phyloP scores from a whole-genome alignment of 2,113 vertebrate species.

The Gobio gobio region DNA sequence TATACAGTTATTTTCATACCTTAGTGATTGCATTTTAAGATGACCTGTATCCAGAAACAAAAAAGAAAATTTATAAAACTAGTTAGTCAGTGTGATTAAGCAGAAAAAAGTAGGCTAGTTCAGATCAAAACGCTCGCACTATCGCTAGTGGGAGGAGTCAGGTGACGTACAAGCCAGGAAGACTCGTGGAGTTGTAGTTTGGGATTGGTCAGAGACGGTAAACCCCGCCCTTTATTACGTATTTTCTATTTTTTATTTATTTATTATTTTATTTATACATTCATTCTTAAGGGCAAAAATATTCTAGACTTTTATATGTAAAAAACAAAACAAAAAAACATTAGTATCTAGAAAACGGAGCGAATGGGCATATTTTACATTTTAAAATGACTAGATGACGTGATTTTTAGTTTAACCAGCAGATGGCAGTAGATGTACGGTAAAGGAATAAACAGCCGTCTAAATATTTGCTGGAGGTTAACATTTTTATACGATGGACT shows the following conservation, averaged over 20 bases:
- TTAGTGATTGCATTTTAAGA: slow-evolving; percentile 7
- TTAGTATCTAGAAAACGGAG: background rate
- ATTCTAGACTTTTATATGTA: background rate
- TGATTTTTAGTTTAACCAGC: background rate
- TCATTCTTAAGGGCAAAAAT: background rate
- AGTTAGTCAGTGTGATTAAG: background rate
- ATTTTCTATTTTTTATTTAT: background rate
- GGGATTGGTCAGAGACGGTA: background rate
- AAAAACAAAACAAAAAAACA: too few species aligned
- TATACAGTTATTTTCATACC: background rate
- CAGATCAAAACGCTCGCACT: background rate
- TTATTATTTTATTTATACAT: background rate
- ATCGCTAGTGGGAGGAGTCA: background rate
- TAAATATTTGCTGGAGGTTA: background rate
- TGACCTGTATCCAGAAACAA: background rate
- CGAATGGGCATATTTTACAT: background rate
- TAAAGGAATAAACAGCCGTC: background rate
- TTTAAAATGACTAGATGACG: background rate
- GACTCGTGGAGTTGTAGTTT: background rate
- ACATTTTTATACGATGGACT: background rate
- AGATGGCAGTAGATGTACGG: slow-evolving; percentile 15
- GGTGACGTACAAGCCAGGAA: background rate
- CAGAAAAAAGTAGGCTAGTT: background rate
- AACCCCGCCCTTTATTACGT: background rate
- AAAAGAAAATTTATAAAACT: background rate